These are phyloP conservation scores for Molossus molossus DNA, from an alignment of 2,797 vertebrate genomes.

Conservation along the genomic window DNA sequence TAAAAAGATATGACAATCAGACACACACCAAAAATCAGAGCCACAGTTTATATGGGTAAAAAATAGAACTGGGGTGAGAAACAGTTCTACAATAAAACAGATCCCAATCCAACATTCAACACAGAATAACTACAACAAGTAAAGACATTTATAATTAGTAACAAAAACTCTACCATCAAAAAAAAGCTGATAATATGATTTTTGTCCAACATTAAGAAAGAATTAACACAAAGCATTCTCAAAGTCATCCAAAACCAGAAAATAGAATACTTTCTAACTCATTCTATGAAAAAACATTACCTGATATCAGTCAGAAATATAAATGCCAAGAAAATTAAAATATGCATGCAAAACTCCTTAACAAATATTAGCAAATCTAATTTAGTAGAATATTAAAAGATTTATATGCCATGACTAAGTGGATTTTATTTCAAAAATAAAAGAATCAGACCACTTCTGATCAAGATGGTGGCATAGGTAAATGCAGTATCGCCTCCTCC, in stretches of 20 bases:
- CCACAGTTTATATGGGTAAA: not conserved
- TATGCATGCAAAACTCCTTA: not conserved
- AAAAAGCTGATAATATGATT: not conserved
- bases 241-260: not conserved
- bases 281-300: not conserved
- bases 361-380: not conserved
- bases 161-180: not conserved
- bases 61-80: not conserved
- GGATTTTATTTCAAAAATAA: too few relatives aligned
- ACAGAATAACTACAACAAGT: not conserved
- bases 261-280: not conserved
- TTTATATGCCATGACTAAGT: not conserved
- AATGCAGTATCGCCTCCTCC: too few relatives aligned
- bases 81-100: too few relatives aligned
- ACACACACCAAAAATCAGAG: too few relatives aligned
- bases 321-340: not conserved
- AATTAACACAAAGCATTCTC: not conserved
- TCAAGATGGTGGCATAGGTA: too few relatives aligned
- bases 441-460: too few relatives aligned
- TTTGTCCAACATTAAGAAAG: not conserved
- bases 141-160: not conserved
- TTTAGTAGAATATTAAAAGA: not conserved
- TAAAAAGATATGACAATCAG: not conserved
- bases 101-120: too few relatives aligned
- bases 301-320: not conserved